Percentiles rank a stretch among this genome's conserved stretches.
phyloP scores from a whole-genome alignment of 2,888 invertebrate species.

The Leucophenga montana region DNA sequence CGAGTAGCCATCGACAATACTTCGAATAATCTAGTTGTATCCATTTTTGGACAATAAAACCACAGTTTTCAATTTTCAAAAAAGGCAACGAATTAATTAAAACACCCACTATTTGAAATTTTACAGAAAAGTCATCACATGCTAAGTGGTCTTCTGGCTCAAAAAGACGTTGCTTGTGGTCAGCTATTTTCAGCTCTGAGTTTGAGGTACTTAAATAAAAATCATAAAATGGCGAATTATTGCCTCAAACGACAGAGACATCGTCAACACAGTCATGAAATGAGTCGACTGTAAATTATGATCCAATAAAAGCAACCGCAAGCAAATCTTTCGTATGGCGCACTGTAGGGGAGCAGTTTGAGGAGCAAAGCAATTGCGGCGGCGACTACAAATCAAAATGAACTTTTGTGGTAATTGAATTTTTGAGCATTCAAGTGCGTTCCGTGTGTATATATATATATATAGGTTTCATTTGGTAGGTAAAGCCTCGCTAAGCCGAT shows the following conservation, averaged over 20 bases:
- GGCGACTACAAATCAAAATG: conserved; percentile 55
- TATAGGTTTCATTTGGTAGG: too few species aligned
- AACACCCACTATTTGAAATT: too few species aligned
- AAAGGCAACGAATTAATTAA: not conserved
- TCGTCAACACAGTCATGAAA: too few species aligned
- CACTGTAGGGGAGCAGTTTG: not conserved
- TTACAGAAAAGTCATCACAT: too few species aligned
- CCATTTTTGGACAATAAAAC: too few species aligned
- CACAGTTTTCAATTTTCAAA: not conserved
- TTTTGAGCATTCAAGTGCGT: conserved; percentile 47
- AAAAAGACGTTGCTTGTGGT: not conserved
- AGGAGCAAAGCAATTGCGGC: not conserved
- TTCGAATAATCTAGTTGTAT: too few species aligned
- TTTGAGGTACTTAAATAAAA: too few species aligned
- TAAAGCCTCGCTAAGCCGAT: not conserved
- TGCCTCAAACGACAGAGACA: conserved; percentile 31
- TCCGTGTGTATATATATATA: conserved; percentile 3
- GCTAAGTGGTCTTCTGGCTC: too few species aligned
- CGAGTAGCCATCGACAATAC: too few species aligned
- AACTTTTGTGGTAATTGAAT: conserved; percentile 62
- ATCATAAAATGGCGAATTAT: conserved; percentile 59
- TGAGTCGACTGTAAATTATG: conserved; percentile 15
- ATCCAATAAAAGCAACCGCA: conserved; percentile 15
- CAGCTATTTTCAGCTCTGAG: not conserved
- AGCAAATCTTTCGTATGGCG: conserved; percentile 12